Percentiles rank a stretch among this genome's conserved stretches.
These are phyloP conservation scores for Acanthacorydalis orientalis DNA, from an alignment of 2,888 invertebrate species.

Conservation along the genomic window DNA sequence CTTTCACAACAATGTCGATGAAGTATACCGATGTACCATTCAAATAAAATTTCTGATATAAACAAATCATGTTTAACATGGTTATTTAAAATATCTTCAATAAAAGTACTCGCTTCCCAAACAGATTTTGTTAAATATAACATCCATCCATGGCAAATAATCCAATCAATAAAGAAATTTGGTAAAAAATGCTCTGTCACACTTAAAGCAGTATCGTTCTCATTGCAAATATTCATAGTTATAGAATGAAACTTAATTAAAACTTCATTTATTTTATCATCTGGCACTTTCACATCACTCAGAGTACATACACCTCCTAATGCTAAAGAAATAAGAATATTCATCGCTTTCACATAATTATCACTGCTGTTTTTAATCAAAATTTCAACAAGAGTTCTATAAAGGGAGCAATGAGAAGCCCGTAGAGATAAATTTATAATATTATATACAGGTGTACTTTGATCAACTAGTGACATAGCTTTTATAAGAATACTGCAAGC, in stretches of 20 bases:
- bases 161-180: constrained; percentile 31
- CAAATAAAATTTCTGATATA: constrained; percentile 26
- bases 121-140: constrained; percentile 25
- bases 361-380: constrained; percentile 7
- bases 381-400: constrained; percentile 23
- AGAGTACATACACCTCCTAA: constrained; percentile 6
- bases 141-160: constrained; percentile 34
- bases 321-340: constrained; percentile 11
- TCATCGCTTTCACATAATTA: constrained; percentile 7
- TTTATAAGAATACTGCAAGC: constrained; percentile 34
- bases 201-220: constrained; percentile 12
- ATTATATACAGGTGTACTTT: constrained; percentile 13
- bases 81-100: constrained; percentile 19
- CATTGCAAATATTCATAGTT: constrained; percentile 16
- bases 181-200: constrained; percentile 29
- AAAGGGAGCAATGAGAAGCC: constrained; percentile 24
- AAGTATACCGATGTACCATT: constrained; percentile 24
- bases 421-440: constrained; percentile 18
- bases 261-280: constrained; percentile 16
- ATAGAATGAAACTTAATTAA: constrained; percentile 20
- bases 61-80: constrained; percentile 11
- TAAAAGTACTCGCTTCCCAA: constrained; percentile 20
- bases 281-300: constrained; percentile 10
- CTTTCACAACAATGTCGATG: constrained; percentile 19
- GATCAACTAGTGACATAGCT: constrained; percentile 22